phyloP scores from a whole-genome alignment of 2,888 invertebrate genomes.

The Ichneumon xanthorius region DNA sequence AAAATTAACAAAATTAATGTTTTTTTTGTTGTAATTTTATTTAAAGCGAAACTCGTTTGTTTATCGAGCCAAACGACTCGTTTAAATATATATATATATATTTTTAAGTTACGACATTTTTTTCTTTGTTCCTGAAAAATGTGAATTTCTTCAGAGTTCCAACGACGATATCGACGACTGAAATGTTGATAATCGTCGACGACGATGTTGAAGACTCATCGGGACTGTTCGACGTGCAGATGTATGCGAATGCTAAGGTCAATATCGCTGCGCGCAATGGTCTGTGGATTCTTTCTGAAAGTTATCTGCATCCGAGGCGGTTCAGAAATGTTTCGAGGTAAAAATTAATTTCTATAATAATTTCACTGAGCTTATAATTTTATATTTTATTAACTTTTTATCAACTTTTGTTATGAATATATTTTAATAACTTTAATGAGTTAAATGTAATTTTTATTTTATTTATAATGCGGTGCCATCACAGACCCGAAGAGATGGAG shows the following conservation, averaged over 20 bases:
- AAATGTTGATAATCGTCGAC: slow-evolving; percentile 76
- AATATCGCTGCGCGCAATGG: slow-evolving; percentile 75
- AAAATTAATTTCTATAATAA: background rate
- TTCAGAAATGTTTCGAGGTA: slow-evolving; percentile 75
- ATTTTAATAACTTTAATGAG: background rate
- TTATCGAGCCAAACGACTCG: no score
- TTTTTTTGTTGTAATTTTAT: background rate
- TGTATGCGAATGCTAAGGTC: slow-evolving; percentile 75
- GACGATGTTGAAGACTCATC: slow-evolving; percentile 64
- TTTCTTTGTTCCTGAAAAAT: background rate
- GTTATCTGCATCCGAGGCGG: slow-evolving; percentile 74
- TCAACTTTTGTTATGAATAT: no score
- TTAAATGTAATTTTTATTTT: background rate
- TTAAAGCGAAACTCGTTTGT: no score
- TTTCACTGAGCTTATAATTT: background rate
- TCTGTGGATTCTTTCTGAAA: slow-evolving; percentile 77
- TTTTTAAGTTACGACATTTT: background rate
- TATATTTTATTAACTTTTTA: no score
- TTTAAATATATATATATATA: no score
- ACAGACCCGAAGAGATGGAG: slow-evolving; percentile 70
- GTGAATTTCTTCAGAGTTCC: slow-evolving; percentile 71
- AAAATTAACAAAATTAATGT: background rate
- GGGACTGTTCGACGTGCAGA: slow-evolving; percentile 70
- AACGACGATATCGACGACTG: slow-evolving; percentile 71
- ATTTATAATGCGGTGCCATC: background rate